Conservation (phyloP, 2,113 vertebrate genomes). For the Syngnathus scovelli region DNA sequence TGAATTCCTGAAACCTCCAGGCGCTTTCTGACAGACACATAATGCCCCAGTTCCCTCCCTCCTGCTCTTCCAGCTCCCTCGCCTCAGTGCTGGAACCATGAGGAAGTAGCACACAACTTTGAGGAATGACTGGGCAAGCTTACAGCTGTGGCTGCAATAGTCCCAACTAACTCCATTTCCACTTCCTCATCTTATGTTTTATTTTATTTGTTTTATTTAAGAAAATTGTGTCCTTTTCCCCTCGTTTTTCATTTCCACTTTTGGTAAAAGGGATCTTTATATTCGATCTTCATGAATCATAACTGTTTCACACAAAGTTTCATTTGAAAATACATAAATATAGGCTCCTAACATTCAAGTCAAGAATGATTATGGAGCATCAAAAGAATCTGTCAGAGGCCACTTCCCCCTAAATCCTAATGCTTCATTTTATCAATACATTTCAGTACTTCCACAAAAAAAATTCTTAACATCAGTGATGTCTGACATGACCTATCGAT, state of each 20-base stretch:
- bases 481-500: no score
- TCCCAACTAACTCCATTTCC: constrained; percentile 35
- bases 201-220: constrained; percentile 10
- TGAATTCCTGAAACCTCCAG: constrained; percentile 66
- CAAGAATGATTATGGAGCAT: neutral
- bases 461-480: no score
- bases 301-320: neutral
- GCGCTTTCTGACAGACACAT: constrained; percentile 59
- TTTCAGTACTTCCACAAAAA: no score
- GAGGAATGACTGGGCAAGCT: constrained; percentile 39
- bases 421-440: no score
- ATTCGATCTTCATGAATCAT: neutral
- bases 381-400: neutral
- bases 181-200: constrained; percentile 3
- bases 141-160: constrained; percentile 44
- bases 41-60: constrained; percentile 41
- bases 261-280: neutral
- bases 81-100: constrained; percentile 33
- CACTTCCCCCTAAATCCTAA: no score
- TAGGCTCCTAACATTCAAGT: neutral
- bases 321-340: neutral
- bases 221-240: neutral
- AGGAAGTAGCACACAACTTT: constrained; percentile 44
- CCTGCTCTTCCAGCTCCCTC: constrained; percentile 41
- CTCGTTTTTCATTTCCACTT: constrained; percentile 2